A percentile compares a stretch with the other conserved stretches of the same genome.
phyloP scores from a whole-genome alignment of 1,140 invertebrate genomes.

The Eubasilissa regina region DNA sequence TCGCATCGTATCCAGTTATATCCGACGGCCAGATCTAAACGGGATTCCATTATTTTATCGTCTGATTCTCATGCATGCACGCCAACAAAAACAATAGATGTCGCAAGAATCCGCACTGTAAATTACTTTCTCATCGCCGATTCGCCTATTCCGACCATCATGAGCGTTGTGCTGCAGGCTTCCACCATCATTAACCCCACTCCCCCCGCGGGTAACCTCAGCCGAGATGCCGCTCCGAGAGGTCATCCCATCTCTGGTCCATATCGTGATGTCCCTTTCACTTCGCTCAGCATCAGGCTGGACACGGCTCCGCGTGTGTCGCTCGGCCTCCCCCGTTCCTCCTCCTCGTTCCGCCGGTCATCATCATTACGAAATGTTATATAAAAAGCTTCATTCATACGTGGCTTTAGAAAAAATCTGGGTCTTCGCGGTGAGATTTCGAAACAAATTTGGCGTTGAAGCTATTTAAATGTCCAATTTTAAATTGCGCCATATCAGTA shows the following conservation, averaged over 20 bases:
- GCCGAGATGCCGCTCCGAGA: slow-evolving; percentile 23
- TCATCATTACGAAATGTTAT: slow-evolving; percentile 13
- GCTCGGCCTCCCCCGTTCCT: neutral
- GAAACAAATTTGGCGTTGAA: slow-evolving; percentile 13
- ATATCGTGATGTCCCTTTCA: slow-evolving; percentile 29
- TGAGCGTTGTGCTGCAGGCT: slow-evolving; percentile 16
- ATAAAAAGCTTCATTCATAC: neutral
- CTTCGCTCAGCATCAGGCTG: neutral
- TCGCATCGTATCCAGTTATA: too few relatives aligned
- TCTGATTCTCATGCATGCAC: too few relatives aligned
- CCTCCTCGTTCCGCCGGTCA: neutral
- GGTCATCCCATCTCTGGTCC: slow-evolving; percentile 28
- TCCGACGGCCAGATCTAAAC: too few relatives aligned
- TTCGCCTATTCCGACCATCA: slow-evolving; percentile 6
- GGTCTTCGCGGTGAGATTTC: neutral
- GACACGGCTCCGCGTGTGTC: neutral
- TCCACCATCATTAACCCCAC: slow-evolving; percentile 30
- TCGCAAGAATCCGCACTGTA: neutral
- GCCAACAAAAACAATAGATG: slow-evolving; percentile 29
- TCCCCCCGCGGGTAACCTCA: neutral
- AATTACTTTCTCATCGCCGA: slow-evolving; percentile 30
- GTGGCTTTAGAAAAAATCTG: neutral
- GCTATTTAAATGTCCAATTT: slow-evolving; percentile 8
- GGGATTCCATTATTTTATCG: too few relatives aligned
- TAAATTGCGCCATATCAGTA: neutral